Percentiles rank a stretch among this genome's conserved stretches.
These are phyloP conservation scores for Aproaerema taeniolella DNA, from an alignment of 2,888 invertebrate species.

Conservation along the genomic window DNA sequence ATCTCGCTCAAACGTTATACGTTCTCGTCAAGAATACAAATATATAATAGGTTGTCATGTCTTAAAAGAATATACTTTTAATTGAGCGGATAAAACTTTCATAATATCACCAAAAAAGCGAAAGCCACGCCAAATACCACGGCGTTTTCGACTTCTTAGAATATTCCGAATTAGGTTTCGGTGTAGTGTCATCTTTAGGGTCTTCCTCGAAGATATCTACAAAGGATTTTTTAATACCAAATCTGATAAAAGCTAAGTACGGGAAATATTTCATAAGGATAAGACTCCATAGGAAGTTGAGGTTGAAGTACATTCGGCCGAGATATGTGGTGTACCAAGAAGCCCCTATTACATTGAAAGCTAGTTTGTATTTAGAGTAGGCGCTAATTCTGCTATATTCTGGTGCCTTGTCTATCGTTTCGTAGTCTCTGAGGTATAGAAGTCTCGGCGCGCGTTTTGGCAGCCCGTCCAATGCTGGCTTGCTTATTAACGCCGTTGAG, in stretches of 20 bases:
- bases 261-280: constrained; percentile 82
- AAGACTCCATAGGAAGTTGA: constrained; percentile 75
- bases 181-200: constrained; percentile 43
- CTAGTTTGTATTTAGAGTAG: constrained; percentile 44
- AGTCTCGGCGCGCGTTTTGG: constrained; percentile 33
- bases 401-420: constrained; percentile 52
- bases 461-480: constrained; percentile 41
- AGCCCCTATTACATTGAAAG: constrained; percentile 27
- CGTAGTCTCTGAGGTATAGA: constrained; percentile 57
- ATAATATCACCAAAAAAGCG: constrained; percentile 33
- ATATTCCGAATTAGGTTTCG: constrained; percentile 52
- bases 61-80: too few relatives aligned
- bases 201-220: constrained; percentile 76
- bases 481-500: constrained; percentile 33
- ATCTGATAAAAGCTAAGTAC: constrained; percentile 81
- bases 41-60: too few relatives aligned
- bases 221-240: constrained; percentile 78
- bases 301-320: constrained; percentile 80
- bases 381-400: constrained; percentile 55
- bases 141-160: constrained; percentile 25
- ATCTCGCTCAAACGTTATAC: too few relatives aligned
- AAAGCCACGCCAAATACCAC: constrained; percentile 39
- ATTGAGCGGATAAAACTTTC: too few relatives aligned
- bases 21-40: too few relatives aligned
- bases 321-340: constrained; percentile 58